These are phyloP conservation scores for Icerya purchasi DNA, from an alignment of 2,888 invertebrate species.

Conservation along the genomic window DNA sequence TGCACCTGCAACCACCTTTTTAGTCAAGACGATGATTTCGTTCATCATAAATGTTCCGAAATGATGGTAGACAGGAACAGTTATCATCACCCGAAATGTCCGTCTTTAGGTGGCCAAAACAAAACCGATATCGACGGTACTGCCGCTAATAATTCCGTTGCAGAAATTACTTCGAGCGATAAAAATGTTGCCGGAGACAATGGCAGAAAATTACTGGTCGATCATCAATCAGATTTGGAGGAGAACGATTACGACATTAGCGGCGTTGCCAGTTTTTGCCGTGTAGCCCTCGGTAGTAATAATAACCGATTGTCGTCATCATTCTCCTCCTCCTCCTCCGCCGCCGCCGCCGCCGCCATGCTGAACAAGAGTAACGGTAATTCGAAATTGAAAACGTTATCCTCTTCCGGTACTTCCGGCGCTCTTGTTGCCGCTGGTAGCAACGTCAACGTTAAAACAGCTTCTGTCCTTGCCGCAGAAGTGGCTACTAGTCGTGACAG, in stretches of 20 bases:
- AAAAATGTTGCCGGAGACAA: neutral
- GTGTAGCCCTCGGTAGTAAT: neutral
- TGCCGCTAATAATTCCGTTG: neutral
- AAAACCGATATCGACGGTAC: neutral
- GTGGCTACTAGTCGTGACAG: too few relatives aligned
- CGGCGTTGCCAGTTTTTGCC: neutral
- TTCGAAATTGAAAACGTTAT: neutral
- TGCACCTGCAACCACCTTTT: conserved; percentile 8
- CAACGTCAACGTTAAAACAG: too few relatives aligned
- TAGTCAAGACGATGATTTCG: conserved; percentile 6
- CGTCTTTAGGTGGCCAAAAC: too few relatives aligned
- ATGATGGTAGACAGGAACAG: neutral
- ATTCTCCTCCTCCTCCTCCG: neutral
- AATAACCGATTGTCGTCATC: too few relatives aligned
- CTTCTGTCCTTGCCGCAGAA: too few relatives aligned
- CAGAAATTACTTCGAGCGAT: neutral
- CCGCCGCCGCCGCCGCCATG: neutral
- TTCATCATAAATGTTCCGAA: conserved; percentile 4
- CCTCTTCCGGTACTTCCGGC: neutral
- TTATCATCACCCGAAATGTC: too few relatives aligned
- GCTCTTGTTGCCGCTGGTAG: too few relatives aligned
- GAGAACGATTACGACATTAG: neutral
- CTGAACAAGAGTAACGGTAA: neutral
- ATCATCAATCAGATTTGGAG: neutral
- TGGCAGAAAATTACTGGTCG: too few relatives aligned